Evolutionary conservation across 1,140 invertebrate species (phyloP).

Genomic region (Telenomus remus): DNA sequence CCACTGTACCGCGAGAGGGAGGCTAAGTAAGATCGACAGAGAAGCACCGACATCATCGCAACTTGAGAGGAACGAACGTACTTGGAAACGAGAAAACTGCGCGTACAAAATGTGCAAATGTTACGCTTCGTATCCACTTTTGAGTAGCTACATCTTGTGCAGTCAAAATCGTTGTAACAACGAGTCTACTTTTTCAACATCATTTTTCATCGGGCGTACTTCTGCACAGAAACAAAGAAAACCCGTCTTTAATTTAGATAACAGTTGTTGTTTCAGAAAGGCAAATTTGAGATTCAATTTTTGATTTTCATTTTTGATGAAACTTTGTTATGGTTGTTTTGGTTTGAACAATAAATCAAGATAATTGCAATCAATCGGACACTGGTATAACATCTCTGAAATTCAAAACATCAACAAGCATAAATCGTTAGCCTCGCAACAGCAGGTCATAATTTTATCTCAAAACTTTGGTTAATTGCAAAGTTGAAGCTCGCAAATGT

Average conservation of each 20-base stretch:
- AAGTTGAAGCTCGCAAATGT: conserved; percentile 2
- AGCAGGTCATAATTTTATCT: conserved; percentile 24
- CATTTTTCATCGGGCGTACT: neutral
- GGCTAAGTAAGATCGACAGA: conserved; percentile 31
- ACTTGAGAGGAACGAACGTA: conserved; percentile 43
- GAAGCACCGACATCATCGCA: conserved; percentile 39
- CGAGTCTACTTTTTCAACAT: neutral
- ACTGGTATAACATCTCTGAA: too few relatives aligned
- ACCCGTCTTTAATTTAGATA: neutral
- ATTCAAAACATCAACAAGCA: neutral
- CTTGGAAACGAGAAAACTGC: conserved; percentile 39
- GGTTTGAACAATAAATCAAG: too few relatives aligned
- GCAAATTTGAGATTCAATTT: too few relatives aligned
- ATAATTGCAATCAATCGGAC: too few relatives aligned
- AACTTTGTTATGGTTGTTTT: too few relatives aligned
- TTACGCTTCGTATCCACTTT: conserved; percentile 31
- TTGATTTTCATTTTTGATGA: neutral
- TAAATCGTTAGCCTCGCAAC: conserved; percentile 23
- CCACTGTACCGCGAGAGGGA: conserved; percentile 65
- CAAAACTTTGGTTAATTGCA: conserved; percentile 45
- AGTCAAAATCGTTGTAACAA: conserved; percentile 3
- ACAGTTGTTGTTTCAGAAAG: too few relatives aligned
- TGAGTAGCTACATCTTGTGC: conserved; percentile 3
- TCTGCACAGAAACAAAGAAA: neutral
- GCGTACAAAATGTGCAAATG: conserved; percentile 31